Evolutionary conservation across 1,140 invertebrate species (phyloP).

Genomic region (Pantala flavescens): DNA sequence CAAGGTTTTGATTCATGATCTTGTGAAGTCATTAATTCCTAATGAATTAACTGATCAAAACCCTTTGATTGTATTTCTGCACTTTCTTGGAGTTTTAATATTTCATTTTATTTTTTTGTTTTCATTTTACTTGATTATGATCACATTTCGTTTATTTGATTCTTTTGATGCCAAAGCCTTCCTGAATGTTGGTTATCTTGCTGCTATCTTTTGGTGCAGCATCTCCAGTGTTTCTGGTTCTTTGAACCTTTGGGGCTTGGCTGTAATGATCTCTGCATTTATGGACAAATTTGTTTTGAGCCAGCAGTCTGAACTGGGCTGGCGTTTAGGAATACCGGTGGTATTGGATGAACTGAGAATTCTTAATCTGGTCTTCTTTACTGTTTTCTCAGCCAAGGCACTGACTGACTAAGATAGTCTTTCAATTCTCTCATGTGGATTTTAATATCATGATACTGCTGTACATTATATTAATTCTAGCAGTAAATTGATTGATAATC

Average conservation of each 20-base stretch:
- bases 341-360: not conserved
- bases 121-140: not conserved
- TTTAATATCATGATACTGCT: too few relatives aligned
- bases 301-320: not conserved
- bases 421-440: too few relatives aligned
- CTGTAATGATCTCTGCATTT: not conserved
- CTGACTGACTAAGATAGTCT: not conserved
- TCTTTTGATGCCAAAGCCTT: not conserved
- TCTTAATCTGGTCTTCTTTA: not conserved
- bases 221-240: not conserved
- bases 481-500: too few relatives aligned
- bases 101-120: not conserved
- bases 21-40: not conserved
- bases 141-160: not conserved
- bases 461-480: too few relatives aligned
- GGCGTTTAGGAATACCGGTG: not conserved
- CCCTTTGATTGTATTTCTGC: not conserved
- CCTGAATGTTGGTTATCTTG: not conserved
- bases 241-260: not conserved
- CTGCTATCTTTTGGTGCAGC: not conserved
- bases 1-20: not conserved
- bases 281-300: not conserved
- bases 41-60: not conserved
- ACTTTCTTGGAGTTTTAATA: not conserved
- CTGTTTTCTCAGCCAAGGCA: not conserved